Evolutionary conservation across 2,797 vertebrate species (phyloP), one percentile per base, ranked within the genome.

Genomic region (Lindbergichthys nudifrons): DNA sequence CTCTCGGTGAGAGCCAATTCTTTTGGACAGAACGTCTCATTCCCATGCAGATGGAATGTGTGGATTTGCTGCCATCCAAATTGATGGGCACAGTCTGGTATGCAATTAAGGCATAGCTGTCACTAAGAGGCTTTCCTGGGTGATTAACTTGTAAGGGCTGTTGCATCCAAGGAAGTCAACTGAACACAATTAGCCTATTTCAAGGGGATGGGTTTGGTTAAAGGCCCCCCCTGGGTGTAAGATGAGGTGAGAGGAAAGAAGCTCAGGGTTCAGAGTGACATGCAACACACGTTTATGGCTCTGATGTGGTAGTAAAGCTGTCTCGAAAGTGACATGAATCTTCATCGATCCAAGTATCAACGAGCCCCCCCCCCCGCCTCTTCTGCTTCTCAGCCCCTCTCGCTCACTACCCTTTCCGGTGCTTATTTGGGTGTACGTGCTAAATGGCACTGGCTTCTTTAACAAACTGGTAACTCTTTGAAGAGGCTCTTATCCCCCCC

Each of bases 41-140:
- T 92, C 87, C 85, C 87, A 90, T 86, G 86, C 79, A 72, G 81
- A 84, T 83, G 83, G 88, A 91, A 90, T 91, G 85, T 82, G 81
- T 87, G 89, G 84, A 88, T 90, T 92, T 91, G 82, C 88, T 79
- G 76, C 76, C 81, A 80, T 88, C 76, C 81, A 87, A 89, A 92
- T 86, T 88, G 92, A 92, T 90, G 86, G 87, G 77, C 85, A 87
- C 80, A 71, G 71, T 84, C 86, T 87, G 92, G 91, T 89, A 93
- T 93, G 92, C 81, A 93, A 91, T 93, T 92, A 90, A 90, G 83
- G 73, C 87, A 76, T 83, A 87, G 81, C 87, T 92, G 89, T 90
- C 90, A 88, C 87, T 92, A 92, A 93, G 89, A 92, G 86, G 87
- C 90, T 93, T 93, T 92, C 82, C 88, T 88, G 92, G 81, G 54